Percentiles rank a stretch among this genome's conserved stretches.
Conservation (phyloP, 2,797 vertebrate genomes). For the Hyperoplus lanceolatus region DNA sequence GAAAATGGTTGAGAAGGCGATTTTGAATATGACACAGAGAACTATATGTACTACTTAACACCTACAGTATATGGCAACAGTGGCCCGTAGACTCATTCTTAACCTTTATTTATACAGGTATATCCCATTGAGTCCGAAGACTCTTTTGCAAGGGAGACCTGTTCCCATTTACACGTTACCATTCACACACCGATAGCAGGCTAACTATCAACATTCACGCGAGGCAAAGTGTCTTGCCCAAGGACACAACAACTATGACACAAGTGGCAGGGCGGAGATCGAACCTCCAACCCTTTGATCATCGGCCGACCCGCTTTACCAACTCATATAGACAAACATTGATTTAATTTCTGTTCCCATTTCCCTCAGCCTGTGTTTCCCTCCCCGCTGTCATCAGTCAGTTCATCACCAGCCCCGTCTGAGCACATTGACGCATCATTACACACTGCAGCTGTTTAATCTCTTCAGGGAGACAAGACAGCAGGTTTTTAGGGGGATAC, state of each 20-base stretch:
- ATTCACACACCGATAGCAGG: no score
- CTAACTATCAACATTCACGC: no score
- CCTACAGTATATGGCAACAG: constrained; percentile 7
- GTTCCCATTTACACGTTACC: no score
- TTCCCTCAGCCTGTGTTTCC: constrained; percentile 26
- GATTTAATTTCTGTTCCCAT: constrained; percentile 26
- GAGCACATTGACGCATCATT: constrained; percentile 37
- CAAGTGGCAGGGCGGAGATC: no score
- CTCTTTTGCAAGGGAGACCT: no score
- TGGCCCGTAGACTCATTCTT: constrained; percentile 9
- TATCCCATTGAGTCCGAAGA: no score
- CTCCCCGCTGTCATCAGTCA: constrained; percentile 13
- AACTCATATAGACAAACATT: constrained; percentile 27
- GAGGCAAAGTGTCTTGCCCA: no score
- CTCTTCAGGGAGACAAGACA: not conserved
- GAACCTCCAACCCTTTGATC: no score
- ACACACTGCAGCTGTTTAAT: constrained; percentile 24
- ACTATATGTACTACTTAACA: constrained; percentile 20
- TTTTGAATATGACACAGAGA: not conserved
- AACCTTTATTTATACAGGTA: no score
- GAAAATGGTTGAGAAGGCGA: no score
- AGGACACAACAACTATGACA: no score
- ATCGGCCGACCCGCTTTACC: no score
- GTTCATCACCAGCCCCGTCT: constrained; percentile 18
- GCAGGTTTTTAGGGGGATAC: constrained; percentile 4